A percentile compares a stretch with the other conserved stretches of the same genome.
Conservation (phyloP, 2,797 vertebrate genomes). For the Poeciliopsis turneri region DNA sequence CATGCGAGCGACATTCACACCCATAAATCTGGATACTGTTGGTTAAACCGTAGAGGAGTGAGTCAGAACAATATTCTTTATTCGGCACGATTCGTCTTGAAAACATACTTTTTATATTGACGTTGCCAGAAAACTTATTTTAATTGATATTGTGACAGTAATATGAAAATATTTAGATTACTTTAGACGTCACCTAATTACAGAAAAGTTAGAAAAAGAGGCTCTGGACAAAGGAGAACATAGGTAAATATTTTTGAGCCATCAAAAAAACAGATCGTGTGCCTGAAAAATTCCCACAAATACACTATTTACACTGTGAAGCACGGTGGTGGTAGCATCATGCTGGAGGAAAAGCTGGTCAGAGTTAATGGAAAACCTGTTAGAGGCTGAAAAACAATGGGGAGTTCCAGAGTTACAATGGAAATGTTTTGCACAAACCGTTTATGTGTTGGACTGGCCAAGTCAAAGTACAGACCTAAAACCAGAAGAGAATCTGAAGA, state of each 20-base stretch:
- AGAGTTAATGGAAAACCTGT: neutral
- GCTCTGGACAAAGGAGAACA: too few relatives aligned
- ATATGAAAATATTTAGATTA: too few relatives aligned
- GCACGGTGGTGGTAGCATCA: neutral
- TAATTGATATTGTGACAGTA: neutral
- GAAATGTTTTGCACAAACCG: neutral
- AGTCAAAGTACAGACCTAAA: neutral
- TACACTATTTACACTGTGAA: neutral
- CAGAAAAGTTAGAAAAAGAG: too few relatives aligned
- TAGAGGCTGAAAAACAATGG: neutral
- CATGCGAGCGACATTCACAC: slow-evolving; percentile 57
- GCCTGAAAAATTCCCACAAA: too few relatives aligned
- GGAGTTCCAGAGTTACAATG: neutral
- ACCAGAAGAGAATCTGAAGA: neutral
- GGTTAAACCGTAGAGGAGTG: slow-evolving; percentile 47
- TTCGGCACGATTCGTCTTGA: neutral
- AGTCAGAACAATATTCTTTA: slow-evolving; percentile 50
- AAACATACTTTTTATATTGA: neutral
- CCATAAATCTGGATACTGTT: slow-evolving; percentile 40
- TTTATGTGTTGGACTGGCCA: neutral
- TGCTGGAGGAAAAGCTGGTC: too few relatives aligned
- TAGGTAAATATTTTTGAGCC: too few relatives aligned
- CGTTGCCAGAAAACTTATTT: neutral
- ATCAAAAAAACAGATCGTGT: too few relatives aligned
- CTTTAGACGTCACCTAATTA: too few relatives aligned